Base-by-base conservation (phyloP, 23 tunicate genomes). In the Ascidia mentula region DNA sequence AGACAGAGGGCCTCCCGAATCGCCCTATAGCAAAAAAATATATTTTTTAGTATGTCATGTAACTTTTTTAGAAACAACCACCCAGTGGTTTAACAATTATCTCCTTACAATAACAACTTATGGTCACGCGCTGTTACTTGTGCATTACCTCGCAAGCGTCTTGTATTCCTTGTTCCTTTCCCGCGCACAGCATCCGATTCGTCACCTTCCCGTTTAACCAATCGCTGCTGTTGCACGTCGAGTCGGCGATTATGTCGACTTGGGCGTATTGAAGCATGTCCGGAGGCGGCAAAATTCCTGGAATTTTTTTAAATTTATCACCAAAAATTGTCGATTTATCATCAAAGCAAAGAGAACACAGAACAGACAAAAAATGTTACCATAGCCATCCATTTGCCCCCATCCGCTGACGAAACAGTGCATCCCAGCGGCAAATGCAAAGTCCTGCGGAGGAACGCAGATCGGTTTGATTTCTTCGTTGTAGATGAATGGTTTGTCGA, bases 1-100 rank as follows among this genome's bases (percentile, higher is more conserved):
- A 26, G 91, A 86, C 12, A 91, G 77, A 0, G 97, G 97, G 3
- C 97, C 97, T n/a, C 97, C 97, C 17, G 97, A 91, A 87, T 91
- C 97, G 26, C 97, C 97, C 91, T 91, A 60, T 3, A 80, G 28
- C 12, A 53, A 20, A 77, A 77, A 38, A 4, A 9, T 53, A 20
- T 53, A 20, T 53, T 3, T 53, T 26, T 9, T 3, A 53, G 1
- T 1, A 53, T 28, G 65, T 53, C 22, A 53, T 20, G 65, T 20
- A 26, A 26, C 24, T 28, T 3, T 28, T 28, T 28, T 53, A 9
- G 65, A 3, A 53, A 20, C 24, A 53, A 53, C 65, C 65, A 9
- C 13, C 12, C n/a, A n/a, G n/a, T 26, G 65, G 65, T 53, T 1
- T 20, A 53, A 53, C 1, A 5, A 9, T 53, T n/a, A n/a, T n/a